A percentile compares a stretch with the other conserved stretches of the same genome.
These are phyloP conservation scores for Siphamia tubifer DNA, from an alignment of 2,113 vertebrate genomes.

Conservation along the genomic window DNA sequence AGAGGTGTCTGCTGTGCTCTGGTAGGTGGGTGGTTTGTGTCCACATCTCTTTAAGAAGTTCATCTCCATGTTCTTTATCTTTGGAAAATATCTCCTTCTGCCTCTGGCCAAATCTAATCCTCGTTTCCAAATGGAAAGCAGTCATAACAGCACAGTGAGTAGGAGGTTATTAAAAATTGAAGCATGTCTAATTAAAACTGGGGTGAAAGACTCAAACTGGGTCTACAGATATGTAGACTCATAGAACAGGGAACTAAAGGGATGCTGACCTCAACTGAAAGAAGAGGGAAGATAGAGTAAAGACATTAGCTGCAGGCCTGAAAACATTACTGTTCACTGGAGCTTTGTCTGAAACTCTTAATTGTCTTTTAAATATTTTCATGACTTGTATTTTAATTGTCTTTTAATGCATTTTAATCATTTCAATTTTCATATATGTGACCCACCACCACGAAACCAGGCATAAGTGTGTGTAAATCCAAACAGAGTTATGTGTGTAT, in stretches of 20 bases:
- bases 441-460: too few species aligned
- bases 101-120: slow-evolving; percentile 49
- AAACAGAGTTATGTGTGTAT: too few species aligned
- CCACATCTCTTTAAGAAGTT: too few species aligned
- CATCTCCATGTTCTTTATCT: too few species aligned
- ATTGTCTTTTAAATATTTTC: too few species aligned
- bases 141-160: slow-evolving; percentile 19
- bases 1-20: neutral
- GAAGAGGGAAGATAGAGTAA: neutral
- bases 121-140: slow-evolving; percentile 36
- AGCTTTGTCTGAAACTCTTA: too few species aligned
- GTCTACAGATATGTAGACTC: neutral
- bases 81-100: neutral
- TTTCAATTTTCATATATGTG: too few species aligned
- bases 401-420: too few species aligned
- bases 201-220: slow-evolving; percentile 11
- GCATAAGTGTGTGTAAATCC: too few species aligned
- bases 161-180: slow-evolving; percentile 61
- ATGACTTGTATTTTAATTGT: too few species aligned
- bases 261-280: neutral
- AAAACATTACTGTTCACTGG: too few species aligned
- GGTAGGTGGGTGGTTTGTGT: neutral
- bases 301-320: too few species aligned
- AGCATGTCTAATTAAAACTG: slow-evolving; percentile 56
- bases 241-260: neutral